Conservation (phyloP, 2,797 vertebrate genomes). For the Tinamus major region DNA sequence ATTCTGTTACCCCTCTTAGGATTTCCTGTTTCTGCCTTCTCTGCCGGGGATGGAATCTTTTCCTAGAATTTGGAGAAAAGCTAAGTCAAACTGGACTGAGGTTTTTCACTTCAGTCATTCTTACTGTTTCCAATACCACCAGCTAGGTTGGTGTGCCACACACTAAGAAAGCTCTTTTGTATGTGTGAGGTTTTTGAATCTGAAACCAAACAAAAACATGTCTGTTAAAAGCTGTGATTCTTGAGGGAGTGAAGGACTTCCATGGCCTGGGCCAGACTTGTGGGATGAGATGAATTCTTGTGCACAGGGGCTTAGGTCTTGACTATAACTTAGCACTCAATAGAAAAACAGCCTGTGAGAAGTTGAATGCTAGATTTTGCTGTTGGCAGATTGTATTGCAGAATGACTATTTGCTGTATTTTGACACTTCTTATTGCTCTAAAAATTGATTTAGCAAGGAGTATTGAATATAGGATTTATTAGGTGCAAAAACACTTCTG, state of each 20-base stretch:
- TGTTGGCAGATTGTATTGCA: not conserved
- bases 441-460: not conserved
- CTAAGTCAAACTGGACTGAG: not conserved
- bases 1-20: not conserved
- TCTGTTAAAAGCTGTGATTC: not conserved
- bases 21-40: not conserved
- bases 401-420: not conserved
- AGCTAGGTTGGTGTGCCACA: not conserved
- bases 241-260: not conserved
- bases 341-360: not conserved
- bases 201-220: not conserved
- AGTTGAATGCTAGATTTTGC: not conserved
- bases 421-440: not conserved
- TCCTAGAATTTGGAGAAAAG: not conserved
- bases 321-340: not conserved
- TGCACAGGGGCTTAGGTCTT: not conserved
- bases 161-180: not conserved
- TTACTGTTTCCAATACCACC: not conserved
- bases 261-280: not conserved
- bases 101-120: not conserved
- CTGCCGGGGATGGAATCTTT: not conserved
- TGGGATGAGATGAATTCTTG: not conserved
- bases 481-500: not conserved
- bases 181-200: not conserved
- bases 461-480: not conserved